Evolutionary conservation across 2,797 vertebrate species (phyloP).

Genomic region (Tangara arthus): DNA sequence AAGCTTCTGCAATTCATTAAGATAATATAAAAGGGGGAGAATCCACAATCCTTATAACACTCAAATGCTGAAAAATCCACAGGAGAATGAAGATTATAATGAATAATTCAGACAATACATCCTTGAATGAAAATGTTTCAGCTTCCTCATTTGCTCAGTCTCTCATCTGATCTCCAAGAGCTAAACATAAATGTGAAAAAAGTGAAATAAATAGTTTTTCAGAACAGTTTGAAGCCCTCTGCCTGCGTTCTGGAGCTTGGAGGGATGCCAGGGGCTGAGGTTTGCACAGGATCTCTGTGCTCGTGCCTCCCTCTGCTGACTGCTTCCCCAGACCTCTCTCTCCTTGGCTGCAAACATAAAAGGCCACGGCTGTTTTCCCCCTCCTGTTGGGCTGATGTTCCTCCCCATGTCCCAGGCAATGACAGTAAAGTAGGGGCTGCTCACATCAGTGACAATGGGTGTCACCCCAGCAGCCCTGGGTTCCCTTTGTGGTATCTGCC

Average conservation of each 20-base stretch:
- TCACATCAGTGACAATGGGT: not conserved
- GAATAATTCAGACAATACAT: not conserved
- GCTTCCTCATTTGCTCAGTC: not conserved
- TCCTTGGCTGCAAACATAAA: not conserved
- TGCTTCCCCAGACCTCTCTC: not conserved
- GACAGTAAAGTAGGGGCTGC: rapidly evolving
- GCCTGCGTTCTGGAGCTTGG: not conserved
- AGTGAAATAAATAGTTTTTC: not conserved
- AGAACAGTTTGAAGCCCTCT: not conserved
- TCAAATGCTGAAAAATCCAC: not conserved
- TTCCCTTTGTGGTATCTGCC: not conserved
- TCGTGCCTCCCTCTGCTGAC: slow-evolving; percentile 44
- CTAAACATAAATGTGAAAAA: not conserved
- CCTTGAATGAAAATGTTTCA: not conserved
- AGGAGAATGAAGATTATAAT: not conserved
- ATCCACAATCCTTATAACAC: not conserved
- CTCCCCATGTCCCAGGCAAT: not conserved
- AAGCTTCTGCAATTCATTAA: not conserved
- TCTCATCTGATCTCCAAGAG: not conserved
- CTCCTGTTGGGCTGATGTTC: not conserved
- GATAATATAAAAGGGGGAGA: not conserved
- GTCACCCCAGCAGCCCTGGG: not conserved
- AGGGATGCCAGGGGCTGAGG: not conserved
- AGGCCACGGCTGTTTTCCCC: rapidly evolving
- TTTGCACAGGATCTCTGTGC: not conserved